Evolutionary conservation across 2,113 vertebrate genomes (phyloP).

Genomic region (Theropithecus gelada): DNA sequence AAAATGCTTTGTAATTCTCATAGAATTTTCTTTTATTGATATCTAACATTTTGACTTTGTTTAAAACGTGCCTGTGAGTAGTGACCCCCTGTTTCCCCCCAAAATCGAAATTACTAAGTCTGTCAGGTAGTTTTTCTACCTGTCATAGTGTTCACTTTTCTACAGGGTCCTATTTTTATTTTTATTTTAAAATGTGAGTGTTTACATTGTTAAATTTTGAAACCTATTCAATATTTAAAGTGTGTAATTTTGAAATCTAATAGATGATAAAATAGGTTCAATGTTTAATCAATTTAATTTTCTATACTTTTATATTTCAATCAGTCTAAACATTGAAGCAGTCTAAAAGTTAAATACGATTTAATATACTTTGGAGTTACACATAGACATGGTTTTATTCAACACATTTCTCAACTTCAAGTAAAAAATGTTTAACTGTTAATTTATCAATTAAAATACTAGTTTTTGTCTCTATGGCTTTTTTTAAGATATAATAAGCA

Average conservation of each 20-base stretch:
- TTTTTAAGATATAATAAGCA: constrained; percentile 59
- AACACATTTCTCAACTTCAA: constrained; percentile 39
- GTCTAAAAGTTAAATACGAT: constrained; percentile 65
- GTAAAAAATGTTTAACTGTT: constrained; percentile 60
- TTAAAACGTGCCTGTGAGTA: neutral
- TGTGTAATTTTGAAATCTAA: constrained; percentile 63
- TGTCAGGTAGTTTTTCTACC: neutral
- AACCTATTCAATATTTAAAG: constrained; percentile 65
- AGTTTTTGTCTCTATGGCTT: constrained; percentile 50
- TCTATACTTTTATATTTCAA: constrained; percentile 64
- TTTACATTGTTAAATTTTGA: constrained; percentile 55
- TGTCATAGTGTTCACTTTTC: neutral
- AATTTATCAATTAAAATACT: constrained; percentile 76
- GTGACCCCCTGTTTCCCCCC: neutral
- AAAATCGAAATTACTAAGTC: neutral
- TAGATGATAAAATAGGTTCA: constrained; percentile 72
- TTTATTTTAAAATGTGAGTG: neutral
- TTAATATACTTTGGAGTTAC: constrained; percentile 54
- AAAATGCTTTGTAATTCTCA: neutral
- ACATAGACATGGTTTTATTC: constrained; percentile 28
- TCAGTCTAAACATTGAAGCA: constrained; percentile 75
- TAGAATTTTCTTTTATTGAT: neutral
- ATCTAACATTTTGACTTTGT: neutral
- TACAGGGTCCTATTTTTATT: neutral
- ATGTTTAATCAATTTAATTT: constrained; percentile 77